Evolutionary conservation across 2,888 invertebrate species (phyloP).

Genomic region (Caenorhabditis afra): DNA sequence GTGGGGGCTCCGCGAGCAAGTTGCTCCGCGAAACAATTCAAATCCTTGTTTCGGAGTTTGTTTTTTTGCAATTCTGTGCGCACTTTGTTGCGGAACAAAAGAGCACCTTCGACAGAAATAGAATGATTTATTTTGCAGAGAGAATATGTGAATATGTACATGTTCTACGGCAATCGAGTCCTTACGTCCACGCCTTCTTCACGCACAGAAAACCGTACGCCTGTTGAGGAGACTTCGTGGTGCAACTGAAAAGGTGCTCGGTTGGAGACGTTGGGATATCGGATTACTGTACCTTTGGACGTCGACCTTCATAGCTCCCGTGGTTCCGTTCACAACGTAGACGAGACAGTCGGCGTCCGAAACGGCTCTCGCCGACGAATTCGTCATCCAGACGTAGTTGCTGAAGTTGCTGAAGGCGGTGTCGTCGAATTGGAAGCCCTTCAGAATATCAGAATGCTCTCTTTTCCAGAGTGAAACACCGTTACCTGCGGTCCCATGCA

Average conservation of each 20-base stretch:
- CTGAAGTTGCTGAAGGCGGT: neutral
- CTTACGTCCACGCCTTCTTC: neutral
- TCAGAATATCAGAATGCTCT: neutral
- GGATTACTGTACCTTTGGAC: conserved; percentile 8
- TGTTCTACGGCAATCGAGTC: too few relatives aligned
- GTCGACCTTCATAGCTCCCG: neutral
- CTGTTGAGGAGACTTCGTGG: neutral
- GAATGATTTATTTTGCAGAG: too few relatives aligned
- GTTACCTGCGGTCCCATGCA: conserved; percentile 17
- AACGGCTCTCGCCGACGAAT: conserved; percentile 16
- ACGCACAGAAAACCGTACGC: neutral
- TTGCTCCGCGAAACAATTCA: neutral
- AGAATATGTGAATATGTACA: too few relatives aligned
- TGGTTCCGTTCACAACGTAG: conserved; percentile 1
- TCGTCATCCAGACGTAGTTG: conserved; percentile 26
- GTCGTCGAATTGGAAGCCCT: conserved; percentile 12
- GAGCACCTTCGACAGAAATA: neutral
- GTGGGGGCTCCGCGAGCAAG: neutral
- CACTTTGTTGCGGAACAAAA: neutral
- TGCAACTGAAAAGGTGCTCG: conserved; percentile 6
- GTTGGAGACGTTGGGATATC: neutral
- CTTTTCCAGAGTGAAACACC: neutral
- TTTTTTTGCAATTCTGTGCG: neutral
- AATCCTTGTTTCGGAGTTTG: neutral
- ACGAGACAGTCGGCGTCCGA: conserved; percentile 31